phyloP scores from a whole-genome alignment of 2,113 vertebrate species.

The Sisor rabdophorus region DNA sequence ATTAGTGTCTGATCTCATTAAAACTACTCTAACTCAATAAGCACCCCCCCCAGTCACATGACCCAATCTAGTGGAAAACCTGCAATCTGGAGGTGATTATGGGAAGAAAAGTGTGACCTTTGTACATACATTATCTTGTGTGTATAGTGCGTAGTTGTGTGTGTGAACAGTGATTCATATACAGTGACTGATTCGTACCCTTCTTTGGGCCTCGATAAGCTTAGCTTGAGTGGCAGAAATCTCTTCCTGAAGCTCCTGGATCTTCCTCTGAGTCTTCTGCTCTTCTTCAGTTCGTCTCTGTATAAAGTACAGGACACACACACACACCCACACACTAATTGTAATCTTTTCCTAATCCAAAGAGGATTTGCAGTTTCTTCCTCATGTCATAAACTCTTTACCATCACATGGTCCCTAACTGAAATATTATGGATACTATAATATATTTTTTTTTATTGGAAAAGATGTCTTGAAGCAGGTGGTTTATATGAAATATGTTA shows the following conservation, averaged over 20 bases:
- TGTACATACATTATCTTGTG: not conserved
- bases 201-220: slow-evolving; percentile 29
- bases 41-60: too few species aligned
- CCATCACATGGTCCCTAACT: not conserved
- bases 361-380: not conserved
- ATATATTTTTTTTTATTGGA: not conserved
- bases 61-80: too few species aligned
- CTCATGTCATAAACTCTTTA: not conserved
- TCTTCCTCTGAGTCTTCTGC: slow-evolving; percentile 16
- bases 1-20: too few species aligned
- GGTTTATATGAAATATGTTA: not conserved
- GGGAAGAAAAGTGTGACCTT: too few species aligned
- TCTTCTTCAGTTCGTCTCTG: slow-evolving; percentile 27
- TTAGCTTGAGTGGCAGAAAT: slow-evolving; percentile 34
- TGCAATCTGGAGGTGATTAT: too few species aligned
- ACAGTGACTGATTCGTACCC: slow-evolving; percentile 36
- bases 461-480: not conserved
- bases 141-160: not conserved
- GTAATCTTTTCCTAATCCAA: too few species aligned
- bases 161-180: not conserved
- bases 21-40: too few species aligned
- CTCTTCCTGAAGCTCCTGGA: slow-evolving; percentile 34
- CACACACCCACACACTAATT: slow-evolving; percentile 34
- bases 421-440: not conserved
- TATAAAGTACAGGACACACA: slow-evolving; percentile 25